These are phyloP conservation scores for Spatulosminthurus flaviceps DNA, from an alignment of 2,888 invertebrate species.

Conservation along the genomic window DNA sequence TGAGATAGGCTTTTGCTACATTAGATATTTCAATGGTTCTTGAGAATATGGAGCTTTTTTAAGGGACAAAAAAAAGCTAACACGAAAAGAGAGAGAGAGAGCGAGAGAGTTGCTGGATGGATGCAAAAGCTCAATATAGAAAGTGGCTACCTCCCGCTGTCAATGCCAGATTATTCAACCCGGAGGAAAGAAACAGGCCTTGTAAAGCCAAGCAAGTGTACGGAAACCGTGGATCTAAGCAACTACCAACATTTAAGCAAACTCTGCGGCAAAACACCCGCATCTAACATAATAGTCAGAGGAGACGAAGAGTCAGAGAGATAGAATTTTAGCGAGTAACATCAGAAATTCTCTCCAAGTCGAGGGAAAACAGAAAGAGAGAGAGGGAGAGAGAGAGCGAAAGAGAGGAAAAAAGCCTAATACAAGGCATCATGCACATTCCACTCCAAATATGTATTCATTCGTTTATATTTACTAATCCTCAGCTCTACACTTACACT, in stretches of 20 bases:
- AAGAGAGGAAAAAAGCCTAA: no score
- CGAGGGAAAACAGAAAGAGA: slow-evolving; percentile 1
- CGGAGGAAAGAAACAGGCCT: slow-evolving; percentile 38
- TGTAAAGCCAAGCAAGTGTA: slow-evolving; percentile 38
- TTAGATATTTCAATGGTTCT: background rate
- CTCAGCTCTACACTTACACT: background rate
- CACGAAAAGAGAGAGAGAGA: slow-evolving; percentile 15
- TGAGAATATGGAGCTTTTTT: slow-evolving; percentile 33
- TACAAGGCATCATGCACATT: slow-evolving; percentile 5
- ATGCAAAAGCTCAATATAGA: slow-evolving; percentile 39
- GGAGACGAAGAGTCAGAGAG: background rate
- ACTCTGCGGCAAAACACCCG: background rate
- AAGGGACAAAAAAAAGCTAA: slow-evolving; percentile 34
- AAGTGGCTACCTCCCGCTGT: slow-evolving; percentile 44
- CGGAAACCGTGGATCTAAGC: background rate
- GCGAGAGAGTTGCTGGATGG: slow-evolving; percentile 25
- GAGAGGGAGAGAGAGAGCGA: no score
- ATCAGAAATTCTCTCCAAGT: slow-evolving; percentile 9
- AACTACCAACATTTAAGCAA: background rate
- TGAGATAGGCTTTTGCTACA: background rate
- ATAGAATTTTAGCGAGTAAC: slow-evolving; percentile 11
- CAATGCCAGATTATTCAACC: slow-evolving; percentile 41
- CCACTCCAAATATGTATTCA: background rate
- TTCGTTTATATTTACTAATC: slow-evolving; percentile 3
- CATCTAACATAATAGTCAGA: background rate